Base-by-base conservation (phyloP, 1,140 invertebrate species). In the Grapholita molesta region DNA sequence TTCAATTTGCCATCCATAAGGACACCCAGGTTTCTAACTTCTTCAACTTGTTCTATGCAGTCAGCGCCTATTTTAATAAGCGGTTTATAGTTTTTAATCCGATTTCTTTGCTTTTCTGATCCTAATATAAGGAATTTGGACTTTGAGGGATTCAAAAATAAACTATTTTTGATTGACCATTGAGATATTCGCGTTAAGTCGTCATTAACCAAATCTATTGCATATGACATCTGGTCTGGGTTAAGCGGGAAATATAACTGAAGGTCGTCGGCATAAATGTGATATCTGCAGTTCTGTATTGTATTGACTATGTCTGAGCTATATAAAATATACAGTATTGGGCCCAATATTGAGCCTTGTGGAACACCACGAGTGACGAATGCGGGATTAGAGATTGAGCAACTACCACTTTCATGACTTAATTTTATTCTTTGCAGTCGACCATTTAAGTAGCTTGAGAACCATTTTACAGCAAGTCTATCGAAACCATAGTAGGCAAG, bases 401-500 rank as follows among this genome's bases (percentile, higher is more conserved):
- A 21, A 5, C 2, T 2, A 38, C 64, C 64, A 18, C 35, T 23
- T 5, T 9, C 18, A 38, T 35, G 21, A 42, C 1, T 6, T 11
- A 66, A 15, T 11, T 23, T 24, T 5, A 66, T 32, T 12, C 21
- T 35, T 21, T 66, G 64, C 12, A 33, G 38, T 8, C 65, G 12
- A 25, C 23, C 33, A 48, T 4, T 42, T 8, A 66, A 30, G 25
- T 66, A 66, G 24, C 65, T 66, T 9, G 25, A 23, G 23, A 66
- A 66, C 65, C 65, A 66, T 66, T 33, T 21, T 9, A 66, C 18
- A 3, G 65, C 12, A 25, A 11, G 15, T 1, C 3, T 6, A 15
- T 64, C 61, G 18, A 64, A 64, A n/a, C 61, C 61, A 64, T 64
- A 66, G 21, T 66, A 66, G 9, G 35, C 9, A 9, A 66, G 2